Conservation (phyloP, 1,140 invertebrate species). For the Ceratitis capitata region DNA sequence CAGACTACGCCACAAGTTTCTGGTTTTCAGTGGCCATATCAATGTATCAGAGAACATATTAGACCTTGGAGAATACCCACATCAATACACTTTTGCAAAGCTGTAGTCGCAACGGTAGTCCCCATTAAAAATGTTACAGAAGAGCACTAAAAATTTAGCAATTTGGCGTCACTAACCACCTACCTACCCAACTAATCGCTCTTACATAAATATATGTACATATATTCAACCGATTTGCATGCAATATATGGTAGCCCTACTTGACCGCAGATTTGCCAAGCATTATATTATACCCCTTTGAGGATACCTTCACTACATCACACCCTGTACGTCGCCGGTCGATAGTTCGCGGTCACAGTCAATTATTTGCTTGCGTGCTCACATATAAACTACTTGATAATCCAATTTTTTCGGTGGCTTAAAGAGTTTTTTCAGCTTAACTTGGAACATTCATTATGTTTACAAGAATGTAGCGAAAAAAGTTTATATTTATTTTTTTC, state of each 20-base stretch:
- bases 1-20: not conserved
- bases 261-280: not conserved
- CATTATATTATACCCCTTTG: not conserved
- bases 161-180: not conserved
- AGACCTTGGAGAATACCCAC: too few species aligned
- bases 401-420: not conserved
- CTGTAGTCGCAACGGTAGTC: too few species aligned
- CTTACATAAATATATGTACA: not conserved
- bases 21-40: not conserved
- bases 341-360: not conserved
- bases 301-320: not conserved
- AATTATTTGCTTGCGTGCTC: not conserved
- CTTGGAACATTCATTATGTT: too few species aligned
- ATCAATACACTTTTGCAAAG: not conserved
- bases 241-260: not conserved
- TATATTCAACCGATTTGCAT: not conserved
- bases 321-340: not conserved
- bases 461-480: too few species aligned
- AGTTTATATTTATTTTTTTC: too few species aligned
- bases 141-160: constrained; percentile 8
- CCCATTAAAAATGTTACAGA: not conserved
- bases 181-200: too few species aligned
- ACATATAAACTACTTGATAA: not conserved
- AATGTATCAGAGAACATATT: not conserved
- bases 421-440: too few species aligned